Base-by-base conservation (phyloP, 2,888 invertebrate species). In the Acanthosepion lycidas region DNA sequence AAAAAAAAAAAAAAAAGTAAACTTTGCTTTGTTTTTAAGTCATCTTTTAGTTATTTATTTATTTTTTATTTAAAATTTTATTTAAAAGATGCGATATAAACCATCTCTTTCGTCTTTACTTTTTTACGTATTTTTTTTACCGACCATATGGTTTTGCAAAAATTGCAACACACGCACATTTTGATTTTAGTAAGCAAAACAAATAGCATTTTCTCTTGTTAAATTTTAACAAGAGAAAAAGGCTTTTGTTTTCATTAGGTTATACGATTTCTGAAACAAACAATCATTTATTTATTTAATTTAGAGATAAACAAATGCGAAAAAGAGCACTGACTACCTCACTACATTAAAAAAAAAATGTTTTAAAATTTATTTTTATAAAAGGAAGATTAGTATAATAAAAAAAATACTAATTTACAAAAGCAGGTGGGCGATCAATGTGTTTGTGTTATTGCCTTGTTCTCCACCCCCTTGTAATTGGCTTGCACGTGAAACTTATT, bases 381-480 rank as follows among this genome's bases (percentile, higher is more conserved):
- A 55, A 59, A 55, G 55, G 5, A 55, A 20, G 55, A 6, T 55
- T 2, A 6, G 23, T 20, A 23, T 20, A 0, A 23, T 6, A 23
- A 59, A 23, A 23, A 33, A 55, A 18, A 18, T 4, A 18, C 4
- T 4, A 55, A 18, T 18, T 59, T 23, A 59, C 23, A 23, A 59
- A 59, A 23, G 59, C 59, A 59, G 23, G 20, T 23, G 59, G 20
- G 59, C 2, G 23, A 23, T 20, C 4, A 59, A 59, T 23, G 59
- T 59, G 59, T 59, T 59, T 20, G 2, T 59, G 0, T 12, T 12
- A 4, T 20, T 64, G 2, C 33, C 1, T 33, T 33, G 42, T 42
- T n/a, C 78, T 0, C 6, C 28, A 5, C 8, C 9, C 28, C 9
- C 12, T 0, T n/a, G 0, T n/a, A 9, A 9, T 3, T 12, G 15